These are phyloP conservation scores for Micropoecilia bifurca DNA, from an alignment of 2,797 vertebrate genomes.

Conservation along the genomic window DNA sequence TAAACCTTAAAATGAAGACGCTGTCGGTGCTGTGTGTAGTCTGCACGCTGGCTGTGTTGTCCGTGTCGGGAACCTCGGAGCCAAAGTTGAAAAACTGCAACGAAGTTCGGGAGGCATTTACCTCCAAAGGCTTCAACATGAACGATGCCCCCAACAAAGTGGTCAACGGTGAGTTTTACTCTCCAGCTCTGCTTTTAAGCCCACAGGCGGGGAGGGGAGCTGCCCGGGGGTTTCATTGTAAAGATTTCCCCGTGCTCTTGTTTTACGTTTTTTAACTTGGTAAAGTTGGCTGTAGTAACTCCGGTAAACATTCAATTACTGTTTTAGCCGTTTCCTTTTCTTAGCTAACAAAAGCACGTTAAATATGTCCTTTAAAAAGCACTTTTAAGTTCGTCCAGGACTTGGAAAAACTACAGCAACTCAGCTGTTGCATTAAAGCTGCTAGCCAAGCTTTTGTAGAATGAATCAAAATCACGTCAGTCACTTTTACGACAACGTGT, in stretches of 20 bases:
- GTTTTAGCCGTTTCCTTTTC: not conserved
- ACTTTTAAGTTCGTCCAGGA: not conserved
- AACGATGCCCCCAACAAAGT: slow-evolving; percentile 92
- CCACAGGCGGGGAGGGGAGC: slow-evolving; percentile 4
- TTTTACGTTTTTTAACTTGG: not conserved
- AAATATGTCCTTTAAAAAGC: not conserved
- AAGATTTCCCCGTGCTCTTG: not conserved
- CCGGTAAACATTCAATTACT: not conserved
- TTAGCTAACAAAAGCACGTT: not conserved
- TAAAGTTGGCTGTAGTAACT: not conserved
- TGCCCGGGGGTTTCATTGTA: slow-evolving; percentile 6
- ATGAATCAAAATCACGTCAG: not conserved
- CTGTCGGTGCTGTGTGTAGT: slow-evolving; percentile 73
- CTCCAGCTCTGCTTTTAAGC: not conserved
- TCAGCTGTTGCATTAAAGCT: not conserved
- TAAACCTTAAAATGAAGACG: slow-evolving; percentile 70
- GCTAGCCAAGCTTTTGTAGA: not conserved
- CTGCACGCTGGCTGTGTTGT: slow-evolving; percentile 77
- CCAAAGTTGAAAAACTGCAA: slow-evolving; percentile 90
- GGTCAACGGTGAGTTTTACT: slow-evolving; percentile 85
- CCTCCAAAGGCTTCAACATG: slow-evolving; percentile 92
- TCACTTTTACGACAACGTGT: not conserved
- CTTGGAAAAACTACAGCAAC: not conserved
- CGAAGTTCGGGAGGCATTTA: slow-evolving; percentile 89
- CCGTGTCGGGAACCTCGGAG: slow-evolving; percentile 78